Base-by-base conservation (phyloP, 2,113 vertebrate species). In the Clarias gariepinus region DNA sequence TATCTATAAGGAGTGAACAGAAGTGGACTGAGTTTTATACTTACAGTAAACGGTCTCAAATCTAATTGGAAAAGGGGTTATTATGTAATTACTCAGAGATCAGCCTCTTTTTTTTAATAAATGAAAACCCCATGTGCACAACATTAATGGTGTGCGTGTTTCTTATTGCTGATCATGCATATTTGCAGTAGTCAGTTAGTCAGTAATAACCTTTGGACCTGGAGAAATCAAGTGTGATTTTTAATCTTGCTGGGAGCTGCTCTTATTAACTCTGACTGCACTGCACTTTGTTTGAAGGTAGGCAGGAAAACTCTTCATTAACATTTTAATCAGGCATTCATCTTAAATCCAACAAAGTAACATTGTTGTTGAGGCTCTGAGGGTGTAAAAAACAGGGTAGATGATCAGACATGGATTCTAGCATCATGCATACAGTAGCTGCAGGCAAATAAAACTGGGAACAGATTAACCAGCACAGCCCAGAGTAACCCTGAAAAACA, bases 191-290 rank as follows among this genome's bases (percentile, higher is more conserved):
- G 25, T 81, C 64, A 52, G 23, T 86, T 30, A 76, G 80, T 83
- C 30, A 25, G 58, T 86, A 53, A 84, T 77, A 76, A 86, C 85
- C 88, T 85, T 81, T 66, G 77, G 79, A 76, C 81, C 63, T 30
- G 13, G 23, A 47, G 79, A 89, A 61, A 80, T 52, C 64, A 52
- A n/a, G 13, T 2, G 5, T 41, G 12, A 52, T 64, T 0, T 33
- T 2, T n/a, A 61, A 60, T 19, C 53, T 36, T 16, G 36, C 28
- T 52, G 33, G 7, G 36, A 76, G 57, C 47, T 74, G 68, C 21
- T 61, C 19, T 3, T 73, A 33, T 28, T 3, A 36, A 19, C 41
- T 47, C 61, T 68, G 60, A n/a, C 19, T 76, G 7, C 25, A 18
- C 83, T 41, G 73, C 53, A 83, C n/a, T 19, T 71, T 71, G 9